Evolutionary conservation across 1,140 invertebrate genomes (phyloP).

Genomic region (Pissodes strobi): DNA sequence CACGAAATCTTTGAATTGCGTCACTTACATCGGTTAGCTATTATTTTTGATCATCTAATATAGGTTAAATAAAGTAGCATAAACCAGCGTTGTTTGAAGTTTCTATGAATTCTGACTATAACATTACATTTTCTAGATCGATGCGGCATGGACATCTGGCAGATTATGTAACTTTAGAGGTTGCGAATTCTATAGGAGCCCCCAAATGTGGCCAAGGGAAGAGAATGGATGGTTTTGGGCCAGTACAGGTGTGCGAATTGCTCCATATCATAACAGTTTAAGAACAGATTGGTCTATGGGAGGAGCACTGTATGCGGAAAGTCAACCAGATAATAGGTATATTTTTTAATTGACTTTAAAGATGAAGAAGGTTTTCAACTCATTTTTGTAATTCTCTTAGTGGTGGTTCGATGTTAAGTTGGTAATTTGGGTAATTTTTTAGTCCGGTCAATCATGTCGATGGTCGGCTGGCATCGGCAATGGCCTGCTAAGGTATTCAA

Average conservation of each 20-base stretch:
- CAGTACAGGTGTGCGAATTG: slow-evolving; percentile 75
- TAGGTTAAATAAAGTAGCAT: neutral
- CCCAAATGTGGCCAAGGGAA: slow-evolving; percentile 69
- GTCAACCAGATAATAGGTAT: slow-evolving; percentile 77
- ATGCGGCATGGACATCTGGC: slow-evolving; percentile 20
- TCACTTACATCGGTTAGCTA: too few species aligned
- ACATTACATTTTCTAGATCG: slow-evolving; percentile 8
- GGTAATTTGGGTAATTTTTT: too few species aligned
- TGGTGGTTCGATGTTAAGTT: too few species aligned
- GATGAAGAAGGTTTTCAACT: too few species aligned
- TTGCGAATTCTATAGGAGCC: slow-evolving; percentile 70
- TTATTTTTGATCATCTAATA: neutral
- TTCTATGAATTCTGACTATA: neutral
- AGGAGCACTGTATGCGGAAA: slow-evolving; percentile 71
- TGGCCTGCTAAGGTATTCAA: too few species aligned
- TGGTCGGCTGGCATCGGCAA: too few species aligned
- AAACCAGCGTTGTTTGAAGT: neutral
- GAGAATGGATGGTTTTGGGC: slow-evolving; percentile 90
- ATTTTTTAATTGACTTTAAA: too few species aligned
- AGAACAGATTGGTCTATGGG: slow-evolving; percentile 83
- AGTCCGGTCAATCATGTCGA: too few species aligned
- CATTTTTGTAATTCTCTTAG: too few species aligned
- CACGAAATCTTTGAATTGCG: too few species aligned
- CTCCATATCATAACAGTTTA: slow-evolving; percentile 68
- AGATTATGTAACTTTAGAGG: slow-evolving; percentile 68